Evolutionary conservation across 1,140 invertebrate genomes (phyloP), one percentile per base, ranked within the genome.

Genomic region (Teleogryllus occipitalis): DNA sequence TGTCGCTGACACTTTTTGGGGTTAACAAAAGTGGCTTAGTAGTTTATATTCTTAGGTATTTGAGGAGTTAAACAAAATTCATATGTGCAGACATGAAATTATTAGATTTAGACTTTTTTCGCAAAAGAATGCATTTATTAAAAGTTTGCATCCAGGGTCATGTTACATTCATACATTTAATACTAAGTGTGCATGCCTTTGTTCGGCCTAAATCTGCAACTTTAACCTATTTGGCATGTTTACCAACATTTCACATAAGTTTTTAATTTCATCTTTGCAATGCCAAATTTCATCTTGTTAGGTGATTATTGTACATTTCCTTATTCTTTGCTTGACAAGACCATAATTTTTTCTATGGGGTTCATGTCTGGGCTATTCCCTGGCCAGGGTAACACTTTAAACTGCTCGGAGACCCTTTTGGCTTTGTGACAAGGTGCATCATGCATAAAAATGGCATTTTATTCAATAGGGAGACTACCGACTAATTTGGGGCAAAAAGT

Each of bases 401-500:
- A 21, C 8, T 79, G 14, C 8, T 79, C 14, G 22, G 22, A 75
- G 7, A 47, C 21, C 2, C 8, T 39, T 39, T 14, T 79, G 47
- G 79, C 48, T 77, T 80, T 65, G 76, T 80, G 75, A 49, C 75
- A 77, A 4, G 79, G 79, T 7, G 79, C 79, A 80, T 80, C 79
- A 22, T 80, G 75, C 75, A 80, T 80, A 39, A 80, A 80, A 47
- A 77, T 39, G 47, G 27, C 7, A 21, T 77, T 47, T 65, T 21
- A 7, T 65, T 39, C 75, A n/a, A n/a, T n/a, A n/a, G n/a, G 75
- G 75, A n/a, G 54, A 80, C 78, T 80, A 83, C 48, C 82, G 82
- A 21, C 73, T 54, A 7, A 82, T 76, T 76, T 83, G 81, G 48
- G 80, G 80, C 18, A 83, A 12, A 5, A 83, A 75, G n/a, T 74